Evolutionary conservation across 2,888 invertebrate species (phyloP), one percentile per base, ranked within the genome.

Genomic region (Synergus umbraculus): DNA sequence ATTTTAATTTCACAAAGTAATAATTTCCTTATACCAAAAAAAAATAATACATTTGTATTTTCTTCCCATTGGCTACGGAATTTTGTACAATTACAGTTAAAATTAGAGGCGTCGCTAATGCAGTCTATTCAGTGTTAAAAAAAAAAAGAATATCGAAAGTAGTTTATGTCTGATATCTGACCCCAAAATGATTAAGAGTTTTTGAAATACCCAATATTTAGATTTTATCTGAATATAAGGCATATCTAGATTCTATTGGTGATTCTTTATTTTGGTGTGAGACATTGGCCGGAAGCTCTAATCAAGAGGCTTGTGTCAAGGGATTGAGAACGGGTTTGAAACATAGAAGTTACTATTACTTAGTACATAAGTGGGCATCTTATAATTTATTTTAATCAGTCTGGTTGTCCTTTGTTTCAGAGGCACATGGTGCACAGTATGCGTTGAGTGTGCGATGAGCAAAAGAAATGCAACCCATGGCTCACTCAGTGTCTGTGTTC

Each of bases 361-460:
- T 78, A 84, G 79, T 86, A 81, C 85, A 85, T 87, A 87, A 88
- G 89, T 86, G 88, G 90, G 91, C 91, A 91, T 91, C 90, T 90
- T 87, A 84, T 85, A 87, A 89, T 90, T 90, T 91, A 90, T 91
- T 86, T 91, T 91, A 90, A 91, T 92, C 91, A 92, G 91, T 92
- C 91, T 93, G 94, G 92, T 94, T 94, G 94, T 94, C 93, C 93
- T 92, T 92, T 94, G 95, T 94, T 96, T 96, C 96, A 96, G 96
- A 96, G 96, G 96, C 96, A 96, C 96, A 95, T 96, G 96, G 88
- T 91, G 91, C 91, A 92, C 91, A 90, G 90, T 90, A 89, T 89
- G 87, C 89, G 89, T 90, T 91, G 91, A 91, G 91, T 91, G 91
- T 88, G 91, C 91, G 89, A 91, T 91, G 91, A 89, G 86, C 85